These are phyloP conservation scores for Accipiter cooperii DNA, from an alignment of 2,113 vertebrate genomes.

Conservation along the genomic window DNA sequence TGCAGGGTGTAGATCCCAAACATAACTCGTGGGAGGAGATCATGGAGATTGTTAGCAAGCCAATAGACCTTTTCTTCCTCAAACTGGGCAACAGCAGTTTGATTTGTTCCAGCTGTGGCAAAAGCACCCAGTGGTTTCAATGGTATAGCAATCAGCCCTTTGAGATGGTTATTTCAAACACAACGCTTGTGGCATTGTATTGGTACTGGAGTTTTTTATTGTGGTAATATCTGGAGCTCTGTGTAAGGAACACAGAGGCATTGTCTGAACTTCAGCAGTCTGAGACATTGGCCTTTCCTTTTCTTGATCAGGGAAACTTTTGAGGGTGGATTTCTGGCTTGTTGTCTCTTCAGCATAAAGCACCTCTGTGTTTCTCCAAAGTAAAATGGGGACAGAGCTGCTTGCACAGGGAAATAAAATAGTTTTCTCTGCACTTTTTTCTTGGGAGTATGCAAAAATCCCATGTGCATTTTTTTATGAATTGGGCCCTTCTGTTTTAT, in stretches of 20 bases:
- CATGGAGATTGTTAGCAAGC: neutral
- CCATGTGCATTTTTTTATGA: conserved; percentile 68
- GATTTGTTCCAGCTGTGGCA: neutral
- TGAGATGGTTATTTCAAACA: neutral
- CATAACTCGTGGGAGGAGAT: neutral
- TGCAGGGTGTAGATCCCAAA: neutral
- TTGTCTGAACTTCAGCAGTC: neutral
- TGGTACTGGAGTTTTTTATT: neutral
- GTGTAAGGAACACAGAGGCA: neutral
- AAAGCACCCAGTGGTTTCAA: neutral
- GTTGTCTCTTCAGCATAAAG: neutral
- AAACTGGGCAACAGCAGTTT: neutral
- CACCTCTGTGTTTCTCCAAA: conserved; percentile 21
- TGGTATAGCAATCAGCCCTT: neutral
- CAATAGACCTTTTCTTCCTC: neutral
- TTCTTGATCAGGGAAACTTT: neutral
- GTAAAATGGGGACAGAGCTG: conserved; percentile 9
- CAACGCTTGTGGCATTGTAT: neutral
- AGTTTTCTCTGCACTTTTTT: conserved; percentile 10
- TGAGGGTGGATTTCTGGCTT: neutral
- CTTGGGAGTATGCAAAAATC: conserved; percentile 56
- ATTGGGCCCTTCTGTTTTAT: conserved; percentile 67
- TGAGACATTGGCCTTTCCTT: neutral
- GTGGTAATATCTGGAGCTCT: neutral
- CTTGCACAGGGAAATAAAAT: conserved; percentile 51